Evolutionary conservation across 2,888 invertebrate species (phyloP).

Genomic region (Diplolepis rosae): DNA sequence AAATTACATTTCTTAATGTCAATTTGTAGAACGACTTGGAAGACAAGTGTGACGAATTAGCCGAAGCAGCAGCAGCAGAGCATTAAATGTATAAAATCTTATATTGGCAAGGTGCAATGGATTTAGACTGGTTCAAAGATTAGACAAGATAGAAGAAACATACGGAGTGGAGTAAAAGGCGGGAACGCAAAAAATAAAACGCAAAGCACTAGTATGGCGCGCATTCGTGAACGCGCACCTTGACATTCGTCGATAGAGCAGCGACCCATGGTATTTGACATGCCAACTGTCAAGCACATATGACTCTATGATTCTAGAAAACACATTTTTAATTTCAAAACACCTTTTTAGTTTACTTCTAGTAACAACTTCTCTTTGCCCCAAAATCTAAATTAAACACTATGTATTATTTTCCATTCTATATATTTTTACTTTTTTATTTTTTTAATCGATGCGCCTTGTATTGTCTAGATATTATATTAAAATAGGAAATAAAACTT

Average conservation of each 20-base stretch:
- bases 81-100: constrained; percentile 31
- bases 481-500: constrained; percentile 7
- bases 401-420: neutral
- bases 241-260: constrained; percentile 3
- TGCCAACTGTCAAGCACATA: neutral
- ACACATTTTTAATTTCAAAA: neutral
- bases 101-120: neutral
- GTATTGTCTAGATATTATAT: neutral
- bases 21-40: constrained; percentile 82
- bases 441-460: constrained; percentile 11
- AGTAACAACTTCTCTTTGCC: neutral
- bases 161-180: constrained; percentile 29
- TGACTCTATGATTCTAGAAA: neutral
- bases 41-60: constrained; percentile 86
- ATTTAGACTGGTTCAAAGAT: neutral
- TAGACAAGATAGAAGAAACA: constrained; percentile 55
- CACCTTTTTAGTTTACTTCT: constrained; percentile 9
- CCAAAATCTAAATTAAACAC: neutral
- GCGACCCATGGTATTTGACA: neutral
- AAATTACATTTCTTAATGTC: too few relatives aligned
- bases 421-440: neutral
- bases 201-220: constrained; percentile 42
- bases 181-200: constrained; percentile 27
- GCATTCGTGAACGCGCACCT: constrained; percentile 29
- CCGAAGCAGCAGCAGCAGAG: constrained; percentile 72